Base-by-base conservation (phyloP, 2,113 vertebrate genomes). In the Syrrhaptes paradoxus region DNA sequence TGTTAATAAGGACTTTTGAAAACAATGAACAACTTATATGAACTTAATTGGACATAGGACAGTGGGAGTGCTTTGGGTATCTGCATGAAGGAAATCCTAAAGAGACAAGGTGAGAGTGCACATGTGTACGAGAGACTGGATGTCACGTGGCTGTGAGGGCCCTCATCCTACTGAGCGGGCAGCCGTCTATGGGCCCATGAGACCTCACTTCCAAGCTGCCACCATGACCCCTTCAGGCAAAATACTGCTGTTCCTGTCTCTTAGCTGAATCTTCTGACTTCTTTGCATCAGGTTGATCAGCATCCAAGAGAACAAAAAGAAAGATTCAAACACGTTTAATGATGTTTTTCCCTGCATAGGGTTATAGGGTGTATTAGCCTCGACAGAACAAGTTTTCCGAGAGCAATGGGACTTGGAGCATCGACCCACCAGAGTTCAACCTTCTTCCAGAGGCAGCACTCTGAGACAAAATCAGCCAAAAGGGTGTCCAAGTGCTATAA, bases 401-500 rank as follows among this genome's bases (percentile, higher is more conserved):
- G 29, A 70, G 66, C 18, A 43, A 93, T 54, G 54, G 62, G 79
- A 91, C 49, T 82, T 87, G 58, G 54, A 92, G 80, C 83, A 88
- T 58, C 3, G 15, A 90, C 48, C 48, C 58, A 92, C 58, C 46
- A 79, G 55, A 71, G 57, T 54, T 72, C 59, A 93, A 88, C 52
- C 51, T 88, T 82, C 87, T 91, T 82, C 72, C 84, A 89, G 61
- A 93, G 63, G 61, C 78, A 89, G 90, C 16, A 65, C 34, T 89
- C 54, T 38, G n/a, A 91, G 89, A 93, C 5, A 81, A 70, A 76
- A 82, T 41, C 52, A 90, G 91, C 59, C 91, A 96, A 93, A 85
- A 89, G 49, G 45, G 49, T 68, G 51, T 91, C 93, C 91, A 93
- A 96, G 91, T 78, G 87, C 85, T 90, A 92, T 94, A 91, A 92